phyloP scores from a whole-genome alignment of 2,797 vertebrate genomes.

The Psittacula echo region DNA sequence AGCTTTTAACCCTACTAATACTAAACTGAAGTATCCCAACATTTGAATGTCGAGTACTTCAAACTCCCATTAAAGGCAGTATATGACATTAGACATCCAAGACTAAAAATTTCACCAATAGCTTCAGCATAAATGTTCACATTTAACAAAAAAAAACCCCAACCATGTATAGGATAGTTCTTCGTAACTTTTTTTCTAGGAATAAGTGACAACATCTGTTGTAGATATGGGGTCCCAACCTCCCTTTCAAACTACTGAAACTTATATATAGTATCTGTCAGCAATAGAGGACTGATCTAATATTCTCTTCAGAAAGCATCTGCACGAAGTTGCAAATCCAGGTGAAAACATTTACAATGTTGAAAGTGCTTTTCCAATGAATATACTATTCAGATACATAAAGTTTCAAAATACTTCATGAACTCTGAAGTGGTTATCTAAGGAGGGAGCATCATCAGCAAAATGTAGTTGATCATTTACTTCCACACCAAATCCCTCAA shows the following conservation, averaged over 20 bases:
- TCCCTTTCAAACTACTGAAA: constrained; percentile 31
- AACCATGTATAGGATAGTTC: not conserved
- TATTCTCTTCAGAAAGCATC: constrained; percentile 42
- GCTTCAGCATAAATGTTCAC: not conserved
- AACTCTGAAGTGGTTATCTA: constrained; percentile 96
- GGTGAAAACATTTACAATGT: constrained; percentile 5
- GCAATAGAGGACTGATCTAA: constrained; percentile 2
- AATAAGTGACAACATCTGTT: not conserved
- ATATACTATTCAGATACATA: not conserved
- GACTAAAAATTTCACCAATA: not conserved
- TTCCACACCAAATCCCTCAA: constrained; percentile 86
- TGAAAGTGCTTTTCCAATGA: constrained; percentile 52
- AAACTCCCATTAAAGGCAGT: not conserved
- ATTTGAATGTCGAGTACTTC: not conserved
- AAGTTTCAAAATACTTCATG: constrained; percentile 84
- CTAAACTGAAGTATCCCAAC: not conserved
- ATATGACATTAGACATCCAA: not conserved
- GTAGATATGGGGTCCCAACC: not conserved
- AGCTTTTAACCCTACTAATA: not conserved
- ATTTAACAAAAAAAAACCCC: not conserved
- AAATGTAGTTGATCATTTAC: constrained; percentile 90
- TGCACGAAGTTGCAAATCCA: constrained; percentile 21
- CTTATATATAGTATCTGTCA: constrained; percentile 13
- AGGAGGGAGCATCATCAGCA: constrained; percentile 86
- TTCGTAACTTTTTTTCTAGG: constrained; percentile 14